These are phyloP conservation scores for Lepidostoma basale DNA, from an alignment of 1,140 invertebrate genomes.

Conservation along the genomic window DNA sequence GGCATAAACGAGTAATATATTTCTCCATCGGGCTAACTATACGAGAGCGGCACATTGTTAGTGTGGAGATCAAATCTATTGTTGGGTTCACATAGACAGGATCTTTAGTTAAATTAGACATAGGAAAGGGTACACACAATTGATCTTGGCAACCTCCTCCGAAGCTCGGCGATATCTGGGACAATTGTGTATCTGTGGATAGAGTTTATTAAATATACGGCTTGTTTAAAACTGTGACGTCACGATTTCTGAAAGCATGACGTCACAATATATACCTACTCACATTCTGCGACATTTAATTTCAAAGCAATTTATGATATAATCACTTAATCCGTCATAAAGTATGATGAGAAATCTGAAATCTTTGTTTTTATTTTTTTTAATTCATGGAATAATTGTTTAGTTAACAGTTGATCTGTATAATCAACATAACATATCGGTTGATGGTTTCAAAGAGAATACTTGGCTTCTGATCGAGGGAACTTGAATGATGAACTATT, in stretches of 20 bases:
- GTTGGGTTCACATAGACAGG: constrained; percentile 25
- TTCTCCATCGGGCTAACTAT: background rate
- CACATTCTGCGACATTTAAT: too few relatives aligned
- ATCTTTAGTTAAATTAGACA: constrained; percentile 33
- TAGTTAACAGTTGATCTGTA: too few relatives aligned
- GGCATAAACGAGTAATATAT: background rate
- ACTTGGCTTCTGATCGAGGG: too few relatives aligned
- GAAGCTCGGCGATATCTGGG: background rate
- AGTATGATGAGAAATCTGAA: too few relatives aligned
- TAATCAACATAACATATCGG: too few relatives aligned
- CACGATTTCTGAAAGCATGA: background rate
- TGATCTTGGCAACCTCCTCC: background rate
- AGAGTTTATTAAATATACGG: background rate
- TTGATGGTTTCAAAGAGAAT: too few relatives aligned
- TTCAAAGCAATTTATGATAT: too few relatives aligned
- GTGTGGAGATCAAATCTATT: constrained; percentile 20
- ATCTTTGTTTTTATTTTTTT: too few relatives aligned
- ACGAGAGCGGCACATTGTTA: background rate
- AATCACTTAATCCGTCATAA: too few relatives aligned
- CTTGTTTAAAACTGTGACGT: background rate
- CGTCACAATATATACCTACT: background rate
- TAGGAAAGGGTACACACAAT: constrained; percentile 14
- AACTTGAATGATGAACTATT: too few relatives aligned
- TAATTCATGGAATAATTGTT: too few relatives aligned
- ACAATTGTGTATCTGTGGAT: background rate